Conservation (phyloP, 1,140 invertebrate species). For the Batillaria attramentaria region DNA sequence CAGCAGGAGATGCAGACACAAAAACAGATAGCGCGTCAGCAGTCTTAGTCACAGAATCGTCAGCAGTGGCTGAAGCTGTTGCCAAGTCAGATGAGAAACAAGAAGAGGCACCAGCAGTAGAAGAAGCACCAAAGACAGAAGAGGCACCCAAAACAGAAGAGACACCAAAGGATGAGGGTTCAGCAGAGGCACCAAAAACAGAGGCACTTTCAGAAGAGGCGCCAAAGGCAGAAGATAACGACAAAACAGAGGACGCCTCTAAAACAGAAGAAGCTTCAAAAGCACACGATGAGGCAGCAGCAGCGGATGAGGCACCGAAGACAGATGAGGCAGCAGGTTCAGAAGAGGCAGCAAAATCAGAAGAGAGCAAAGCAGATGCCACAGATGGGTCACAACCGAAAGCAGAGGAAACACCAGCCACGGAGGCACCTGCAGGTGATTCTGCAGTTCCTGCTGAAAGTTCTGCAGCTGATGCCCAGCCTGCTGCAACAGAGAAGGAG, state of each 20-base stretch:
- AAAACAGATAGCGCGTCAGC: conserved; percentile 31
- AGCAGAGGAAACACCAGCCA: background rate
- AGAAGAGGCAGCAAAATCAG: conserved; percentile 8
- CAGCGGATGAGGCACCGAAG: conserved; percentile 5
- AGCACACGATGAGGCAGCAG: background rate
- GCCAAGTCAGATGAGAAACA: conserved; percentile 5
- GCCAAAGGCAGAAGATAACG: background rate
- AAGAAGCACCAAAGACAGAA: background rate
- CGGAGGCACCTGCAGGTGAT: background rate
- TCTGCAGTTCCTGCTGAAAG: background rate
- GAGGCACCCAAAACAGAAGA: conserved; percentile 8
- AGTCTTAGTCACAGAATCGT: conserved; percentile 1
- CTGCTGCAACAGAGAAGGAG: background rate
- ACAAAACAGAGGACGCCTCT: background rate
- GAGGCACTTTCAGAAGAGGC: background rate
- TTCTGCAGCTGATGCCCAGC: too few relatives aligned
- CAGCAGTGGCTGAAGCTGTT: background rate
- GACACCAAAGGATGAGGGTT: background rate
- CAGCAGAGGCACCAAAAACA: conserved; percentile 1
- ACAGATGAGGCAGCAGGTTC: conserved; percentile 11
- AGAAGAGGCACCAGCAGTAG: conserved; percentile 29
- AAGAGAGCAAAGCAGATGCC: conserved; percentile 5
- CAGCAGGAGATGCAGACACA: background rate
- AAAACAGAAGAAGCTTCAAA: background rate
- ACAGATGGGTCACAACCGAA: background rate